phyloP scores from a whole-genome alignment of 2,797 vertebrate genomes.

The Loris lydekkerianus region DNA sequence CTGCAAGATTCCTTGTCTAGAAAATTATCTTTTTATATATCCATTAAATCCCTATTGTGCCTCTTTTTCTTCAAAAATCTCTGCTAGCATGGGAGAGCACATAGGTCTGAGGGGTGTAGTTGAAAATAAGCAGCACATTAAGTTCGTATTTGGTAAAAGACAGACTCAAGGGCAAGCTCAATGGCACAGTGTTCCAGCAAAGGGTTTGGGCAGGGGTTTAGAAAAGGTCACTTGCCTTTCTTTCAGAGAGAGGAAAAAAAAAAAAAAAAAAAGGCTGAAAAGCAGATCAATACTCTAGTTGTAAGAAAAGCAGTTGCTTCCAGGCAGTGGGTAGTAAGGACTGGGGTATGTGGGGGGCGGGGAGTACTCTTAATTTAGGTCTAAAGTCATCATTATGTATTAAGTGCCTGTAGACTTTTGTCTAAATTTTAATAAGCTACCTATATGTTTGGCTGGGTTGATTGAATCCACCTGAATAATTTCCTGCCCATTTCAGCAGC shows the following conservation, averaged over 20 bases:
- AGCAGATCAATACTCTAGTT: slow-evolving; percentile 68
- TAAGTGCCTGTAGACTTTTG: slow-evolving; percentile 85
- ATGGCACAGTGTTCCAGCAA: slow-evolving; percentile 47
- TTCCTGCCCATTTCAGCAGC: slow-evolving; percentile 85
- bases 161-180: slow-evolving; percentile 21
- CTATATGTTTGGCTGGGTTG: slow-evolving; percentile 82
- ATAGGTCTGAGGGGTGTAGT: background rate
- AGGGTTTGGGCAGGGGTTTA: background rate
- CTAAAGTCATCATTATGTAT: slow-evolving; percentile 83
- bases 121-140: background rate
- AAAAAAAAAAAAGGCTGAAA: slow-evolving; percentile 26
- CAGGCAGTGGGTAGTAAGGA: background rate
- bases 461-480: slow-evolving; percentile 87
- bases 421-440: slow-evolving; percentile 86
- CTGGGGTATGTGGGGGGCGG: slow-evolving; percentile 18
- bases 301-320: slow-evolving; percentile 53
- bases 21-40: background rate
- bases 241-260: background rate
- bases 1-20: background rate
- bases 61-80: background rate
- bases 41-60: background rate
- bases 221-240: slow-evolving; percentile 56
- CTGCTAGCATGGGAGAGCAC: background rate
- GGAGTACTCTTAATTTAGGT: slow-evolving; percentile 72
- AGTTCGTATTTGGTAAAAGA: background rate